A percentile compares a stretch with the other conserved stretches of the same genome.
phyloP scores from a whole-genome alignment of 2,797 vertebrate species.

The Lagocephalus sceleratus region DNA sequence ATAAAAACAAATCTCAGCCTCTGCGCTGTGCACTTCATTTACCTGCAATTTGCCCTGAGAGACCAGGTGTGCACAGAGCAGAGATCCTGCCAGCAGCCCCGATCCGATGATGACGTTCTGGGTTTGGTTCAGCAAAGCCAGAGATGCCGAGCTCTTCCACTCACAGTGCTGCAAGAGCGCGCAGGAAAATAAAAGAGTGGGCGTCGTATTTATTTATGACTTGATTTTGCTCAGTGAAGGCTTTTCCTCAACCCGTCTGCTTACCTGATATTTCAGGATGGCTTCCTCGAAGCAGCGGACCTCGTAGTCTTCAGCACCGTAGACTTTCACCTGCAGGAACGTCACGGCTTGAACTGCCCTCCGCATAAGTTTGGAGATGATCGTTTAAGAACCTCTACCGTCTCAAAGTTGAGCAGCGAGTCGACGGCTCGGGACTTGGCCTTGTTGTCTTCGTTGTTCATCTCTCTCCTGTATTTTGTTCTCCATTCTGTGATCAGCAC shows the following conservation, averaged over 20 bases:
- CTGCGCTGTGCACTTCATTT: no score
- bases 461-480: constrained; percentile 85
- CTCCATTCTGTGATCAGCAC: constrained; percentile 91
- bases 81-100: constrained; percentile 85
- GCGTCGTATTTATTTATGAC: no score
- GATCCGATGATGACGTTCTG: constrained; percentile 88
- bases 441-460: constrained; percentile 86
- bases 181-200: not conserved
- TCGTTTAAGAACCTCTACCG: constrained; percentile 64
- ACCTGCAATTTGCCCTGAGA: constrained; percentile 78
- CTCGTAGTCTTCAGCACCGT: constrained; percentile 85
- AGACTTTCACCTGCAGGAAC: constrained; percentile 85
- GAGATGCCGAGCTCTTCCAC: constrained; percentile 86
- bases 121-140: constrained; percentile 87
- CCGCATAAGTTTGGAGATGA: no score
- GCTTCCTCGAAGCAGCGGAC: constrained; percentile 83
- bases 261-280: constrained; percentile 86
- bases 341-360: no score
- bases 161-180: constrained; percentile 74
- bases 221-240: no score
- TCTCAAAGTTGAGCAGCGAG: constrained; percentile 92
- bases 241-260: not conserved
- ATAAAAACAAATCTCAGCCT: no score
- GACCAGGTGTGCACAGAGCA: constrained; percentile 86
- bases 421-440: constrained; percentile 87